These are phyloP conservation scores for Lobophora halterata DNA, from an alignment of 2,888 invertebrate species.

Conservation along the genomic window DNA sequence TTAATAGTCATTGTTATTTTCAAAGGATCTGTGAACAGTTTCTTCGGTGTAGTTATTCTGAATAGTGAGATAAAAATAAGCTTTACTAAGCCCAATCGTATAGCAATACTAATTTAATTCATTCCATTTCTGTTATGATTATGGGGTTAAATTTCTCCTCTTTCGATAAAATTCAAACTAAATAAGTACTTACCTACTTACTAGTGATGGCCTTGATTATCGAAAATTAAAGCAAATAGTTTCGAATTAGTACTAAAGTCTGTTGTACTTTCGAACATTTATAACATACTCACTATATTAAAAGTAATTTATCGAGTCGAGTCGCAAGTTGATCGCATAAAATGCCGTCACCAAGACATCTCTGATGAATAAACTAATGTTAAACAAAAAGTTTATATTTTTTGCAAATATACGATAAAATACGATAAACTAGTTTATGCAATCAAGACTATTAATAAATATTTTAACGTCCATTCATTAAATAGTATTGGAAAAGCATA, in stretches of 20 bases:
- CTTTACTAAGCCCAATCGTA: constrained; percentile 53
- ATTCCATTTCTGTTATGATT: constrained; percentile 59
- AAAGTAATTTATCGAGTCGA: constrained; percentile 56
- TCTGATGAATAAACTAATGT: constrained; percentile 52
- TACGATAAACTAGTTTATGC: constrained; percentile 49
- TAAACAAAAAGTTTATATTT: constrained; percentile 72
- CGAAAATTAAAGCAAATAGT: constrained; percentile 56
- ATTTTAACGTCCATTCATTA: constrained; percentile 65
- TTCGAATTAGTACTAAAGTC: constrained; percentile 41
- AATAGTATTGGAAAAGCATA: constrained; percentile 50
- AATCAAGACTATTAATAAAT: constrained; percentile 53
- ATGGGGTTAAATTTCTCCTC: constrained; percentile 37
- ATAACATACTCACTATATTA: constrained; percentile 39
- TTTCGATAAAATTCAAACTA: constrained; percentile 52
- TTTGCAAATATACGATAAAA: constrained; percentile 71
- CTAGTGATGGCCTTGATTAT: constrained; percentile 72
- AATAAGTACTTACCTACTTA: too few relatives aligned
- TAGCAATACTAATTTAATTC: constrained; percentile 56
- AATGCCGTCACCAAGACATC: constrained; percentile 63
- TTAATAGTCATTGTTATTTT: constrained; percentile 43
- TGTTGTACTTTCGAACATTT: constrained; percentile 41
- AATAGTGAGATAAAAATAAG: constrained; percentile 55
- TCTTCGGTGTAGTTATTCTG: constrained; percentile 43
- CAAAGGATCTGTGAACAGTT: constrained; percentile 35
- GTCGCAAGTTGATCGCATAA: constrained; percentile 62